Conservation (phyloP, 2,888 invertebrate genomes). For the Tachystola acroxantha region DNA sequence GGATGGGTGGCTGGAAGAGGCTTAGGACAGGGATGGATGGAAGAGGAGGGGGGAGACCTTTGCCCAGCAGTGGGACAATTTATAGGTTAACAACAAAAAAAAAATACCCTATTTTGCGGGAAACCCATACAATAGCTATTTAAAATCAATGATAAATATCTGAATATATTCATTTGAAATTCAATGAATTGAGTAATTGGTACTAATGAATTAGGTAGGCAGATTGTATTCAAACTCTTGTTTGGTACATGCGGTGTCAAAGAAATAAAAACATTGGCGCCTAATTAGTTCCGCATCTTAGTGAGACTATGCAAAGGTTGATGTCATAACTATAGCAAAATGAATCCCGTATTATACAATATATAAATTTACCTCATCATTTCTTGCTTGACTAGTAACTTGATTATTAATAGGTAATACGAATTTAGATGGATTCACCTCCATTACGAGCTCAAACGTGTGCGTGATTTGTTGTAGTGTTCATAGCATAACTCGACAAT, state of each 20-base stretch:
- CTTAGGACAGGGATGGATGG: no score
- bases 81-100: no score
- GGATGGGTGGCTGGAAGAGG: no score
- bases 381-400: constrained; percentile 58
- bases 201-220: no score
- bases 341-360: constrained; percentile 19
- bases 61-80: no score
- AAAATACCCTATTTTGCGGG: no score
- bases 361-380: constrained; percentile 23
- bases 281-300: constrained; percentile 20
- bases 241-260: background rate
- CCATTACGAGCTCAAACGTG: constrained; percentile 49
- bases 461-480: constrained; percentile 37
- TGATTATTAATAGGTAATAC: constrained; percentile 24
- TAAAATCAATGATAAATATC: no score
- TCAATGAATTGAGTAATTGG: no score
- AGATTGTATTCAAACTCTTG: background rate
- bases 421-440: constrained; percentile 40
- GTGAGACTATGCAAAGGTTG: constrained; percentile 26
- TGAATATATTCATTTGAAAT: no score
- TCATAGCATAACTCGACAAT: constrained; percentile 12
- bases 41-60: no score
- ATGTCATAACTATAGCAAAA: constrained; percentile 33
- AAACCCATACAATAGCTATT: no score
- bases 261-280: constrained; percentile 7